These are phyloP conservation scores for Macrobrachium rosenbergii DNA, from an alignment of 1,140 invertebrate genomes.

Conservation along the genomic window DNA sequence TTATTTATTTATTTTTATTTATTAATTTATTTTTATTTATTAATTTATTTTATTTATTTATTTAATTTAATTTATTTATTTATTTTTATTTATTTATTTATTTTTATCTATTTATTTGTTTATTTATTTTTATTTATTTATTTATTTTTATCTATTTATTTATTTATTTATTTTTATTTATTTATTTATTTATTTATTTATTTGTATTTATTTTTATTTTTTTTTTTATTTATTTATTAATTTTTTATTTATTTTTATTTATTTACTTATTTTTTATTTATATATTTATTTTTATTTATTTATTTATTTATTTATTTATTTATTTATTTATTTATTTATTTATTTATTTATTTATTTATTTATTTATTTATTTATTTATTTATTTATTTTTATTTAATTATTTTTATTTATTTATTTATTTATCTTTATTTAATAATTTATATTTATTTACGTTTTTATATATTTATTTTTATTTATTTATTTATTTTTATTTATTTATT, in stretches of 20 bases:
- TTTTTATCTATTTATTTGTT: too few relatives aligned
- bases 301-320: not conserved
- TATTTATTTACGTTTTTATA: not conserved
- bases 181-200: too few relatives aligned
- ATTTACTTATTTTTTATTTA: too few relatives aligned
- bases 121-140: too few relatives aligned
- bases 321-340: slow-evolving; percentile 3
- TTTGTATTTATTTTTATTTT: too few relatives aligned
- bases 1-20: slow-evolving; percentile 1
- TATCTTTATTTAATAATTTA: not conserved
- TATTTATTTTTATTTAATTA: not conserved
- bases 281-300: slow-evolving; percentile 4
- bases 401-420: slow-evolving; percentile 12
- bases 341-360: not conserved
- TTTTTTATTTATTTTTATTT: too few relatives aligned
- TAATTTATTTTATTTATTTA: slow-evolving; percentile 8
- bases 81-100: not conserved
- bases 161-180: too few relatives aligned
- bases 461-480: not conserved
- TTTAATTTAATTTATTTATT: not conserved
- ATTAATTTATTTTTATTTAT: slow-evolving; percentile 9
- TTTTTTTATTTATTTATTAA: too few relatives aligned
- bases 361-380: not conserved
- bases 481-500: not conserved
- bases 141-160: too few relatives aligned